Base-by-base conservation (phyloP, 37 sponge, comb jelly and placozoan species). In the Mnemiopsis leidyi region DNA sequence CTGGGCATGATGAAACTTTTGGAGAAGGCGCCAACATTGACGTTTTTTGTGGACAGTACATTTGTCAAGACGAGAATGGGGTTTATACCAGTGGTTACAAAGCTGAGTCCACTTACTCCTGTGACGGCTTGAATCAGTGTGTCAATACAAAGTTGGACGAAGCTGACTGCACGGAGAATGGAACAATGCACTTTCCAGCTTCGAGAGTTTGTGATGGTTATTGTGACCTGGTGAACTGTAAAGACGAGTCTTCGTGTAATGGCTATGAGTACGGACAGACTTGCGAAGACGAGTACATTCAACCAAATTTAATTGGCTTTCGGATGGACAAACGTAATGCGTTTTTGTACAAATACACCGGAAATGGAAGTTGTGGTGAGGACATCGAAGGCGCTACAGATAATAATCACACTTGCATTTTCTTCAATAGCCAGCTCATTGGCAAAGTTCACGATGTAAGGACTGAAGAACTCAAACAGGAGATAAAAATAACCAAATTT, bases 181-280 rank as follows among this genome's bases (percentile, higher is more conserved):
- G 73, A 1, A 5, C 28, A 25, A 18, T 77, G 79, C 30, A 1
- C 33, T 9, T 77, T 32, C 79, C 79, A 21, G 16, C 26, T 20
- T 77, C 79, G 1, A 26, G 18, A 32, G 1, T 77, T 7, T 77
- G 79, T 32, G 32, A 77, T 32, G 79, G 79, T 31, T 9, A 32
- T 9, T 77, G 79, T 32, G 35, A 77, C 36, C 36, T 77, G 35
- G 3, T 32, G 18, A 33, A 77, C 79, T 77, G 79, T 20, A 36
- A 77, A 32, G 79, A 77, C 33, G 79, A 77, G 35, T 26, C 79
- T 0, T 32, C 9, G 36, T 77, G 79, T 77, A 77, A 77, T 34
- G 18, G 18, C 32, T 20, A 31, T 26, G 9, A 3, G 0, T 77
- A 77, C 79, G 79, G 79, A 0, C 5, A 26, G 33, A 16, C 16